phyloP scores from a whole-genome alignment of 2,888 invertebrate genomes.

The Andrena dorsata region DNA sequence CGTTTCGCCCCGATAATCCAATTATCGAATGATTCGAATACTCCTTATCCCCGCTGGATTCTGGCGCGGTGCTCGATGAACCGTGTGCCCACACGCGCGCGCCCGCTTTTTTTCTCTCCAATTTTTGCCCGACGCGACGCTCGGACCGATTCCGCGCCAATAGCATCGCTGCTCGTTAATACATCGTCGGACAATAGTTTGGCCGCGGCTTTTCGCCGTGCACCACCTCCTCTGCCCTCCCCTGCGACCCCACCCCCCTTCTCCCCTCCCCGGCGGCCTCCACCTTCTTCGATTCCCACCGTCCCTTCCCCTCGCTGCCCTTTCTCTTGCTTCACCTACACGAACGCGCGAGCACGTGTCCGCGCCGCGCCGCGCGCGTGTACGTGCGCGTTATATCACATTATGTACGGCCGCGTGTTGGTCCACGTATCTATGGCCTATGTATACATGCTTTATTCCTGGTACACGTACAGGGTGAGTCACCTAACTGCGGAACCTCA shows the following conservation, averaged over 20 bases:
- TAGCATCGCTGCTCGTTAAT: conserved; percentile 77
- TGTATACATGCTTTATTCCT: conserved; percentile 75
- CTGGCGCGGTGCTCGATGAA: conserved; percentile 52
- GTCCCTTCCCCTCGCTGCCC: conserved; percentile 41
- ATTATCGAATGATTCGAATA: conserved; percentile 21
- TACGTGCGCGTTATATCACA: conserved; percentile 74
- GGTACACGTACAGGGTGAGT: conserved; percentile 68
- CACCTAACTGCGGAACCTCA: conserved; percentile 49
- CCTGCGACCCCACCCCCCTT: neutral
- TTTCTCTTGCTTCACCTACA: conserved; percentile 59
- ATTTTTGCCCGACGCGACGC: conserved; percentile 64
- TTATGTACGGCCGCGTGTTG: conserved; percentile 74
- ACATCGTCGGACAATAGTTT: conserved; percentile 77
- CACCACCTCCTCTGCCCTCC: conserved; percentile 41
- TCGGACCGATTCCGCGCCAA: conserved; percentile 72
- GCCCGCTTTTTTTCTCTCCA: conserved; percentile 59
- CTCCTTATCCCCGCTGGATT: conserved; percentile 25
- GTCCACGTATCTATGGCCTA: conserved; percentile 72
- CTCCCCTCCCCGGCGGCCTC: conserved; percentile 7
- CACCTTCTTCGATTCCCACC: conserved; percentile 31
- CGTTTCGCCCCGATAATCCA: conserved; percentile 2
- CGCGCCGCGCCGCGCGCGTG: conserved; percentile 6
- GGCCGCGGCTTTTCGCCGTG: conserved; percentile 70
- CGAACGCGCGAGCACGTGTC: conserved; percentile 40
- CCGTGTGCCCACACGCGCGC: conserved; percentile 36